Percentiles rank a stretch among this genome's conserved stretches.
Conservation (phyloP, 2,888 invertebrate species). For the Volucella inanis region DNA sequence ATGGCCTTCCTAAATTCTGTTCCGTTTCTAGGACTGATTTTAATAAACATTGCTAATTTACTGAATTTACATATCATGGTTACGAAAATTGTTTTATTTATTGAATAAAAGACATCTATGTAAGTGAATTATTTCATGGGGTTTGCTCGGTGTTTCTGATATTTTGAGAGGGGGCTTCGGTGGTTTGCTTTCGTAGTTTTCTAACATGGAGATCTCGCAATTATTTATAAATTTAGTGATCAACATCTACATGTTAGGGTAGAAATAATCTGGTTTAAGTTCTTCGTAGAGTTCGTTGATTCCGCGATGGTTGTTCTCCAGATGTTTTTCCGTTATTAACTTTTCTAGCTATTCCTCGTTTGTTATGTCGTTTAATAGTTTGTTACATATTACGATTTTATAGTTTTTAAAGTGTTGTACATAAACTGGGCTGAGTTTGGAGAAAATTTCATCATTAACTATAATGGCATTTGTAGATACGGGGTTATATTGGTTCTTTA, state of each 20-base stretch:
- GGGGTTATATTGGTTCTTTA: slow-evolving; percentile 24
- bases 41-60: slow-evolving; percentile 45
- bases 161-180: not conserved
- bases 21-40: slow-evolving; percentile 13
- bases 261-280: slow-evolving; percentile 21
- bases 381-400: slow-evolving; percentile 8
- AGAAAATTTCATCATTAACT: too few species aligned
- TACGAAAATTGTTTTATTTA: slow-evolving; percentile 22
- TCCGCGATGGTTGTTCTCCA: slow-evolving; percentile 30
- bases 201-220: slow-evolving; percentile 22
- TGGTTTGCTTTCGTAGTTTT: slow-evolving; percentile 33
- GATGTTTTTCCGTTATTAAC: not conserved
- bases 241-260: slow-evolving; percentile 14
- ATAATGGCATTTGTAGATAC: not conserved
- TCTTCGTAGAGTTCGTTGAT: slow-evolving; percentile 23
- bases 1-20: slow-evolving; percentile 11
- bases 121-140: slow-evolving; percentile 33
- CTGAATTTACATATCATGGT: slow-evolving; percentile 75
- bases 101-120: slow-evolving; percentile 33
- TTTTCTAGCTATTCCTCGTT: not conserved
- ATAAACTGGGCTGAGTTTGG: too few species aligned
- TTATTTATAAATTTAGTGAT: slow-evolving; percentile 30
- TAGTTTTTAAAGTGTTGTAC: too few species aligned
- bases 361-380: slow-evolving; percentile 3
- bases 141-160: slow-evolving; percentile 22